Evolutionary conservation across 2,888 invertebrate genomes (phyloP), one percentile per base, ranked within the genome.

Genomic region (Pasiphila rectangulata): DNA sequence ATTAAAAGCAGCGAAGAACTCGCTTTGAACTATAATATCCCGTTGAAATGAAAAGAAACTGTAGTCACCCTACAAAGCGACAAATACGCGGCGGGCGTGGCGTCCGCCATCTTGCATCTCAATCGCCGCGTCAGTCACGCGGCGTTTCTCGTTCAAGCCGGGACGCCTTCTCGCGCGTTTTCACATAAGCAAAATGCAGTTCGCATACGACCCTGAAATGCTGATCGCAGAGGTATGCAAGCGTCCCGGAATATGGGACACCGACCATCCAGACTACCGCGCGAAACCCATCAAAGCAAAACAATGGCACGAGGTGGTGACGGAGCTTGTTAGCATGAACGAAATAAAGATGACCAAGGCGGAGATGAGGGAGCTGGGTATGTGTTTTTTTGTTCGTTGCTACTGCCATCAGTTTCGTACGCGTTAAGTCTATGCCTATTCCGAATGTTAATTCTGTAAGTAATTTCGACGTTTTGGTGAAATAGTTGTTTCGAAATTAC

Each of bases 51-150:
- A 7, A 16, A 9, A 16, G 16, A 17, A 32, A 32, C 35, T 36
- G 25, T 63, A 64, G 72, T 41, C 65, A 77, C 68, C 72, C 72
- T 74, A 32, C 16, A 16, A 6, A 43, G 27, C 25, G 39, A 43
- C 39, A 32, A 32, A 32, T 17, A 27, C 32, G 39, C 39, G 32
- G 36, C 46, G 34, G 34, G 45, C 30, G 35, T 32, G 37, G 30
- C 43, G 39, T 73, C 60, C 72, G 73, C 73, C 85, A 86, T 85
- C 69, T 83, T 85, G 76, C 61, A 69, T 69, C 64, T 62, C 57
- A 75, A 73, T 73, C 77, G 82, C 80, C 76, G 75, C 85, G 83
- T 73, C 83, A 85, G 86, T 85, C 80, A 77, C 75, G 70, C 75
- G 72, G 63, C 75, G 70, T 65, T 66, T 75, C 82, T 68, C 74